Evolutionary conservation across 2,888 invertebrate species (phyloP).

Genomic region (Caenorhabditis doughertyi): DNA sequence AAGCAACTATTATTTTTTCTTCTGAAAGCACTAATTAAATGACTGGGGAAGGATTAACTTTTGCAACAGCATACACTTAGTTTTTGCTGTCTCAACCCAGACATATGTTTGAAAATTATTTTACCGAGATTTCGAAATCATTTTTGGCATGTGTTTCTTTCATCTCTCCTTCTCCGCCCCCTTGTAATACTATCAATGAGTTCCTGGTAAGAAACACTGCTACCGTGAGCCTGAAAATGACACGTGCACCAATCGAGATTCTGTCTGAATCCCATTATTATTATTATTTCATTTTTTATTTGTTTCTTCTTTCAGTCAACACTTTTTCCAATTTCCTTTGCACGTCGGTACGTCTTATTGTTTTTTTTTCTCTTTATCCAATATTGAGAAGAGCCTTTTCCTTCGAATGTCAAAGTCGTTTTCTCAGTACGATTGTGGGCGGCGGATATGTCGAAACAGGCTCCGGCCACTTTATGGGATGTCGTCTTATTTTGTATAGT

Average conservation of each 20-base stretch:
- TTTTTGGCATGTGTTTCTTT: too few relatives aligned
- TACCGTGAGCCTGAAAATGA: not conserved
- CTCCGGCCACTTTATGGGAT: slow-evolving; percentile 19
- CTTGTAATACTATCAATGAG: not conserved
- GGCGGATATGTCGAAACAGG: slow-evolving; percentile 6
- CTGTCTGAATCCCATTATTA: not conserved
- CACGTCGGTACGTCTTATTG: not conserved
- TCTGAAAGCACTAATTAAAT: not conserved
- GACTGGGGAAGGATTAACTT: not conserved
- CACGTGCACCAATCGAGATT: not conserved
- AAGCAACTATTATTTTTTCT: too few relatives aligned
- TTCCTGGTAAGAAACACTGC: not conserved
- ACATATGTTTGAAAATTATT: too few relatives aligned
- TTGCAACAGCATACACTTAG: too few relatives aligned
- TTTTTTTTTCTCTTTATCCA: not conserved
- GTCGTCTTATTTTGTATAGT: not conserved
- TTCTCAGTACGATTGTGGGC: slow-evolving; percentile 16
- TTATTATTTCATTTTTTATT: not conserved
- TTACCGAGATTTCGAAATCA: too few relatives aligned
- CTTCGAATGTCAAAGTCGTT: not conserved
- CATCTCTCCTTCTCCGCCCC: too few relatives aligned
- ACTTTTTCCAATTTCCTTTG: not conserved
- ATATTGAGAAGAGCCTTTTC: not conserved
- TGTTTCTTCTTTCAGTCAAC: not conserved
- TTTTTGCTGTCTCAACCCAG: too few relatives aligned